phyloP scores from a whole-genome alignment of 2,113 vertebrate genomes.

The Phyllostomus hastatus region DNA sequence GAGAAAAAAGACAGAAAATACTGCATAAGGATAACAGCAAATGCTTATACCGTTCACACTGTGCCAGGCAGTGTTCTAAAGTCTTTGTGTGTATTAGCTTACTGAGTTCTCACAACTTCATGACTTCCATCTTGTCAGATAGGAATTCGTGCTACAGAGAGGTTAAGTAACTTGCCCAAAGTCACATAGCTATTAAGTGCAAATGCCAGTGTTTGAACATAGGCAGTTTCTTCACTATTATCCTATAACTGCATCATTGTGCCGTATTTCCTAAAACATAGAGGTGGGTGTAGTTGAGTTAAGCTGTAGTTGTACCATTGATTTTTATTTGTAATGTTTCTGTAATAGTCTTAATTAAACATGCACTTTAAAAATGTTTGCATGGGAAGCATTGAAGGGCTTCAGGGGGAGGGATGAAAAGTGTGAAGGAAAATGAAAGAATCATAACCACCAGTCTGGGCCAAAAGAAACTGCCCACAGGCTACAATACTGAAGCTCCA shows the following conservation, averaged over 20 bases:
- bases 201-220: not conserved
- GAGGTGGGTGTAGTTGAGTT: not conserved
- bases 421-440: not conserved
- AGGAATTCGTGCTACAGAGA: not conserved
- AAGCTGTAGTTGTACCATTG: not conserved
- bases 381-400: not conserved
- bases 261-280: not conserved
- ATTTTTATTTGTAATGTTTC: not conserved
- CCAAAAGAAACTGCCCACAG: not conserved
- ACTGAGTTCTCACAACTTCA: not conserved
- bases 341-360: conserved; percentile 2
- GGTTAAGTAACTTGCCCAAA: not conserved
- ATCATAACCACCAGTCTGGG: not conserved
- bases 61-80: not conserved
- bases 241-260: not conserved
- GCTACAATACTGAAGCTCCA: no score
- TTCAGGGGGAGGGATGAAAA: not conserved
- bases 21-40: not conserved
- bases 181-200: not conserved
- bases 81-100: not conserved
- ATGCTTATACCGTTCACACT: not conserved
- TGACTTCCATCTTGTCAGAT: not conserved
- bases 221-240: not conserved
- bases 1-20: not conserved
- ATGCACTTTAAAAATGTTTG: not conserved